A percentile compares a stretch with the other conserved stretches of the same genome.
Evolutionary conservation across 2,113 vertebrate genomes (phyloP).

Genomic region (Oreochromis aureus): DNA sequence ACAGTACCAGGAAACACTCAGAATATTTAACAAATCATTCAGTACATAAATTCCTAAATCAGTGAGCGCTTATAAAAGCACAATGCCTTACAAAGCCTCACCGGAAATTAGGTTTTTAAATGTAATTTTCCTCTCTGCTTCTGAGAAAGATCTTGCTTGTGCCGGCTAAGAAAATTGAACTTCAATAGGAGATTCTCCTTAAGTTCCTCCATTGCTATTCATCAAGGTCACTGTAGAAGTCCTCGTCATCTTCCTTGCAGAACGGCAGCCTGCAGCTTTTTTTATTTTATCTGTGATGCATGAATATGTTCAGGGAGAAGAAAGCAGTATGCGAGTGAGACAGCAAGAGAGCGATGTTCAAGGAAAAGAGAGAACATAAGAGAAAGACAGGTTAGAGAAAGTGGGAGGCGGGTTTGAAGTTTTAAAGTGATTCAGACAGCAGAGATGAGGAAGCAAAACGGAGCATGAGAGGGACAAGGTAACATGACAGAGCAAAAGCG

Average conservation of each 20-base stretch:
- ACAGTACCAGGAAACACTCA: not conserved
- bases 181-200: not conserved
- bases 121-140: not conserved
- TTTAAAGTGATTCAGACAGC: constrained; percentile 14
- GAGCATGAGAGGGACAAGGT: not conserved
- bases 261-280: not conserved
- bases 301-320: not conserved
- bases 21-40: not conserved
- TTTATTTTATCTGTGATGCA: not conserved
- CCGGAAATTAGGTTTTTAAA: not conserved
- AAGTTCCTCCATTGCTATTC: not conserved
- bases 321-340: not conserved
- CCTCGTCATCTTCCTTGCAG: not conserved
- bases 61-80: not conserved
- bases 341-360: not conserved
- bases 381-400: not conserved
- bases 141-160: not conserved
- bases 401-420: not conserved
- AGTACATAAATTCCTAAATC: not conserved
- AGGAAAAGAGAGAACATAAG: not conserved
- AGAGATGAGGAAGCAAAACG: not conserved
- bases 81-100: not conserved
- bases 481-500: constrained; percentile 20
- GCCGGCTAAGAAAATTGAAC: not conserved
- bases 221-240: not conserved